A percentile compares a stretch with the other conserved stretches of the same genome.
Conservation (phyloP, 2,797 vertebrate species). For the Melanotaenia nigrans region DNA sequence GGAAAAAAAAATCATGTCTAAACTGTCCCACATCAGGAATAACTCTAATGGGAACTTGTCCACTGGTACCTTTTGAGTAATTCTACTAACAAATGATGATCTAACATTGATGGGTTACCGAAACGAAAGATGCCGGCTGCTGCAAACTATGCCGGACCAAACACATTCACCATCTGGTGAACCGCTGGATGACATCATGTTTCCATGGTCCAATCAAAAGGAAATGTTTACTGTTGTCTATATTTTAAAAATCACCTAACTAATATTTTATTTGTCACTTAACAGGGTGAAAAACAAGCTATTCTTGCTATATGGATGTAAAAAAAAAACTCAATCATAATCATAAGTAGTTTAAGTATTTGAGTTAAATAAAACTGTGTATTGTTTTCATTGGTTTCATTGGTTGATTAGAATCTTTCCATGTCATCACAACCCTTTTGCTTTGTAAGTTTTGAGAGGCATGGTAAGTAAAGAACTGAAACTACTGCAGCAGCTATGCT, state of each 20-base stretch:
- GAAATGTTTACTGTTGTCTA: background rate
- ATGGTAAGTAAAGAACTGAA: background rate
- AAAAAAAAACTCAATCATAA: background rate
- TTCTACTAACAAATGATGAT: background rate
- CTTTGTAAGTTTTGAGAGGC: background rate
- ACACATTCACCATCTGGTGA: background rate
- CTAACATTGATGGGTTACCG: background rate
- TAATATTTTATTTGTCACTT: background rate
- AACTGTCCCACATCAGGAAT: background rate
- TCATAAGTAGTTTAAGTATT: background rate
- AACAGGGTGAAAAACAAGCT: background rate
- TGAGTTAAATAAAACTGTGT: no score
- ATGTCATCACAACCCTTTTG: background rate
- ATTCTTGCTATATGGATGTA: background rate
- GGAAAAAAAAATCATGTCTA: background rate
- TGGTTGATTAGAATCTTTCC: background rate
- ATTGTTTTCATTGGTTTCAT: no score
- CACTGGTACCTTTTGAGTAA: no score
- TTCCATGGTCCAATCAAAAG: background rate
- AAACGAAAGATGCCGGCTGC: background rate
- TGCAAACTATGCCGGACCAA: background rate
- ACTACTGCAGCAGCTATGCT: conserved; percentile 16
- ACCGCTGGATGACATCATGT: background rate
- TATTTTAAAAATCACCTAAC: background rate
- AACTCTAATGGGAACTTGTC: no score